phyloP scores from a whole-genome alignment of 2,888 invertebrate genomes.

The Cremastinae sp. region DNA sequence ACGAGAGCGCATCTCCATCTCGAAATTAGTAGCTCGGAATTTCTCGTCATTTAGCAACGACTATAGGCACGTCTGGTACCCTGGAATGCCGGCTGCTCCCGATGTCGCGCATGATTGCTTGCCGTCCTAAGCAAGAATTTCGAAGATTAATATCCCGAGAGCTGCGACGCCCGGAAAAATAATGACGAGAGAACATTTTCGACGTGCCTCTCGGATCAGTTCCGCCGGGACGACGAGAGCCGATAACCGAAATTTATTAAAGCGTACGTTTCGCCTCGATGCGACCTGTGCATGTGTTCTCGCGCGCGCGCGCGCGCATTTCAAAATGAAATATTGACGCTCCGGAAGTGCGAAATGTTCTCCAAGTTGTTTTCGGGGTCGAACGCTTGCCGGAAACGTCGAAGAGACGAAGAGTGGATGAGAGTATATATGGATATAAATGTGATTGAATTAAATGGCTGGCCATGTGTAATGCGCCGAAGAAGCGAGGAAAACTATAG shows the following conservation, averaged over 20 bases:
- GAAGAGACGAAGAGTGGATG: not conserved
- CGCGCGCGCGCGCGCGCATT: not conserved
- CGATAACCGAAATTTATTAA: no score
- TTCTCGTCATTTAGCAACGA: constrained; percentile 37
- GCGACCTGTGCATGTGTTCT: no score
- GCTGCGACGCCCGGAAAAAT: not conserved
- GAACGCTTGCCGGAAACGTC: not conserved
- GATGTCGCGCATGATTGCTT: constrained; percentile 17
- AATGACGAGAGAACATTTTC: no score
- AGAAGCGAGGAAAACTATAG: constrained; percentile 8
- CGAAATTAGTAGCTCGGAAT: constrained; percentile 49
- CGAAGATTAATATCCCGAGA: not conserved
- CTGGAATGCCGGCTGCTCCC: not conserved
- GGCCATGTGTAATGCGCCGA: not conserved
- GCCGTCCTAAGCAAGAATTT: not conserved
- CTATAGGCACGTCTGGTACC: not conserved
- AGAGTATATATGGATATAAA: not conserved
- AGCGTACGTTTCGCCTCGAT: no score
- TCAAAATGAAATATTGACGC: no score
- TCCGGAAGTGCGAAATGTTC: no score
- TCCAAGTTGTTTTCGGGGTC: no score
- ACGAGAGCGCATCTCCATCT: constrained; percentile 50
- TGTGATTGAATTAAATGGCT: constrained; percentile 17
- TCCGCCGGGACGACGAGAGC: no score
- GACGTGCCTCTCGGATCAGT: no score